Evolutionary conservation across 1,140 invertebrate genomes (phyloP), one percentile per base, ranked within the genome.

Genomic region (Maniola jurtina): DNA sequence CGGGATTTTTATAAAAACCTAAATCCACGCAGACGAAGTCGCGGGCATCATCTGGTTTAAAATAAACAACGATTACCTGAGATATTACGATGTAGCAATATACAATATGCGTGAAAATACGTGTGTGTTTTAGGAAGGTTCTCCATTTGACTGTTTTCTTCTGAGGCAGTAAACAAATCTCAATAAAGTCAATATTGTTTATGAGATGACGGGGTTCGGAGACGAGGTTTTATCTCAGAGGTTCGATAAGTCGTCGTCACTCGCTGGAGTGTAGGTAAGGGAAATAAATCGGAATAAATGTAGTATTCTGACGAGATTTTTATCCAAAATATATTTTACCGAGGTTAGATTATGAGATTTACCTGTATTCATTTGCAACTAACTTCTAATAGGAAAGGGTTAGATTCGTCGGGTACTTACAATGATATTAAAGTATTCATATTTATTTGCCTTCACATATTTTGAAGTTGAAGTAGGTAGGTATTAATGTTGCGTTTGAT

Each of bases 121-220:
- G 42, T n/a, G 42, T n/a, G 42, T 45, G 7, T 38, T 38, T 45
- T 11, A 11, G 5, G 13, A 13, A n/a, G 42, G 1, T n/a, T 45
- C 42, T n/a, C 42, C 42, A 45, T 45, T 45, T n/a, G 42, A 45
- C 42, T 45, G 42, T 7, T 45, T 8, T n/a, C 42, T 11, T 45
- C 13, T 45, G 13, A 45, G 42, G 42, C 42, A 45, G 42, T 45
- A 45, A 45, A 45, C 42, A 45, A 45, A 45, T 45, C 42, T 45
- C 42, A 45, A 45, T 45, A 45, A 45, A 45, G 42, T 45, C 42
- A 45, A 45, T 45, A 45, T 45, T 45, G 42, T 45, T 45, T 45
- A 45, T 45, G 42, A 45, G 42, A 45, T 45, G 5, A 11, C 9
- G 42, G 42, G 42, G 42, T 13, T 45, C 42, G 42, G 42, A 45